A percentile compares a stretch with the other conserved stretches of the same genome.
phyloP scores from a whole-genome alignment of 1,140 invertebrate genomes.

The Diorhabda carinulata region DNA sequence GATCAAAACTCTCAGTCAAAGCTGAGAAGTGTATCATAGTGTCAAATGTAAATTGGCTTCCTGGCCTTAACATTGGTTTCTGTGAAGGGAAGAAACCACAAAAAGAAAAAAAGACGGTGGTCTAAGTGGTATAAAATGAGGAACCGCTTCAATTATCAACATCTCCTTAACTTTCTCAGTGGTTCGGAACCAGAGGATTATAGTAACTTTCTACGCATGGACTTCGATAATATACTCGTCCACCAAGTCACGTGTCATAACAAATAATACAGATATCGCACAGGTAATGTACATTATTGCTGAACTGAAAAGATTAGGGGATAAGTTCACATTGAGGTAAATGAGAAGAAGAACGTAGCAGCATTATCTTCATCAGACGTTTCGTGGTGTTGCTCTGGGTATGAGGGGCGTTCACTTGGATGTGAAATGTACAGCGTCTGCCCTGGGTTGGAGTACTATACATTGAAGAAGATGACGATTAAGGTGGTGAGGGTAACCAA shows the following conservation, averaged over 20 bases:
- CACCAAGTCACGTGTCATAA: not conserved
- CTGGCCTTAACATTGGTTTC: not conserved
- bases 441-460: constrained; percentile 1
- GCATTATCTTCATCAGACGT: constrained; percentile 4
- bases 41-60: not conserved
- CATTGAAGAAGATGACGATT: constrained; percentile 1
- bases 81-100: not conserved
- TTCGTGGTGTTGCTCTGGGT: not conserved
- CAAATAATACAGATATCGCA: not conserved
- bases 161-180: constrained; percentile 9
- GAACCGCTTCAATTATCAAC: constrained; percentile 9
- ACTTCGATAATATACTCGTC: not conserved
- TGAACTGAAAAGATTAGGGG: too few relatives aligned
- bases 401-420: constrained; percentile 3
- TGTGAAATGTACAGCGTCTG: constrained; percentile 1
- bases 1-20: too few relatives aligned
- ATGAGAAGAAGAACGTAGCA: too few relatives aligned
- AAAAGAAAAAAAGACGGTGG: constrained; percentile 15
- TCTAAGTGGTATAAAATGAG: constrained; percentile 15
- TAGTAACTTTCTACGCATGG: constrained; percentile 16
- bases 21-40: not conserved
- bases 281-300: too few relatives aligned
- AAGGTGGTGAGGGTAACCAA: not conserved
- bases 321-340: too few relatives aligned
- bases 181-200: constrained; percentile 24